Conservation (phyloP, 2,888 invertebrate genomes). For the Esperia sulphurella region DNA sequence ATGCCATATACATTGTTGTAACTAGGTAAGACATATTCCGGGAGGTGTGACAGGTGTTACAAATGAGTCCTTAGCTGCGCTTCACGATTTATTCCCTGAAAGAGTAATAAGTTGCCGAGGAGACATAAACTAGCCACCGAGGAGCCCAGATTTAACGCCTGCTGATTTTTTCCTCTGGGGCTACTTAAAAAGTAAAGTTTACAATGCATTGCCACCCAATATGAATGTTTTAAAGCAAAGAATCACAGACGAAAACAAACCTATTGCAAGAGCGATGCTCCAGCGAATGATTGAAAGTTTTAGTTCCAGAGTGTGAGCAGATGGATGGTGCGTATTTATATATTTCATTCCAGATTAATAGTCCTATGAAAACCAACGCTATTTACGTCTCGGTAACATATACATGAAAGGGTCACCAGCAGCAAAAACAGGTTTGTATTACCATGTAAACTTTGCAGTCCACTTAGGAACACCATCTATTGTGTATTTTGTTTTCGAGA, state of each 20-base stretch:
- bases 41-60: too few species aligned
- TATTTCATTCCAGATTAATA: too few species aligned
- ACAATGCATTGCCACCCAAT: constrained; percentile 18
- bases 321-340: constrained; percentile 15
- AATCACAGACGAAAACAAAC: constrained; percentile 24
- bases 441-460: too few species aligned
- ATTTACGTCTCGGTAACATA: too few species aligned
- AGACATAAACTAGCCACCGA: constrained; percentile 15
- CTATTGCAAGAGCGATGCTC: constrained; percentile 23
- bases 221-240: constrained; percentile 20
- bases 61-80: constrained; percentile 22
- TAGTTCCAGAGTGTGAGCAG: constrained; percentile 18
- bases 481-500: too few species aligned
- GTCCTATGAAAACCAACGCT: too few species aligned
- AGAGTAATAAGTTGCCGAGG: constrained; percentile 23
- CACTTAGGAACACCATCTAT: too few species aligned
- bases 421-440: too few species aligned
- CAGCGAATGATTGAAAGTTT: constrained; percentile 19
- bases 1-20: too few species aligned
- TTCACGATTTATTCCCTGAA: constrained; percentile 23
- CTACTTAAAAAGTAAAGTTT: constrained; percentile 17
- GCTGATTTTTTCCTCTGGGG: constrained; percentile 22
- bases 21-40: too few species aligned
- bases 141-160: constrained; percentile 21
- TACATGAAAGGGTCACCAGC: too few species aligned